phyloP scores from a whole-genome alignment of 2,888 invertebrate genomes.

The Ophonus ardosiacus region DNA sequence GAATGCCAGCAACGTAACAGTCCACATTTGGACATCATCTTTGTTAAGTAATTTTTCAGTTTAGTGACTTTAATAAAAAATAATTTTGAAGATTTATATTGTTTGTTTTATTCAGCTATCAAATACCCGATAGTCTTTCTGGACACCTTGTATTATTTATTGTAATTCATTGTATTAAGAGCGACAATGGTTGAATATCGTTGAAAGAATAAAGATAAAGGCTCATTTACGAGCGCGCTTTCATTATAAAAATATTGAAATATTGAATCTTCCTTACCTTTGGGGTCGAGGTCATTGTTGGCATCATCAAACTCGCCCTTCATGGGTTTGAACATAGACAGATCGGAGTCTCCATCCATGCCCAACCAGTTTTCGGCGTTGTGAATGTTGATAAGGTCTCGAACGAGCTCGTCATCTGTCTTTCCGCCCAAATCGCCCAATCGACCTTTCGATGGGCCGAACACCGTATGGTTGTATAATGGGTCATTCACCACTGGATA shows the following conservation, averaged over 20 bases:
- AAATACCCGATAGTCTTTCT: too few species aligned
- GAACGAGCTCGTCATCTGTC: constrained; percentile 91
- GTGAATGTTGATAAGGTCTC: constrained; percentile 93
- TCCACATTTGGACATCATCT: too few species aligned
- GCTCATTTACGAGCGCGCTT: too few species aligned
- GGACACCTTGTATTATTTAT: too few species aligned
- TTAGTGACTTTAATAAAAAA: too few species aligned
- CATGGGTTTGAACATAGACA: constrained; percentile 87
- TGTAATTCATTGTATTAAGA: too few species aligned
- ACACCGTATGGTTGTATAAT: constrained; percentile 96
- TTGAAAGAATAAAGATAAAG: constrained; percentile 26
- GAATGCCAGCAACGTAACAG: too few species aligned
- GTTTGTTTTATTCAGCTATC: too few species aligned
- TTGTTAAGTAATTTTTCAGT: too few species aligned
- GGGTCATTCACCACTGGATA: constrained; percentile 99
- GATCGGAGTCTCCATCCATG: constrained; percentile 91
- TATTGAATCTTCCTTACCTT: constrained; percentile 72
- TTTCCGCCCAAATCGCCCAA: constrained; percentile 93
- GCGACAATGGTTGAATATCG: constrained; percentile 75
- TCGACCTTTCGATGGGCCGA: constrained; percentile 95
- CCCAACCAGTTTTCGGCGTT: constrained; percentile 97
- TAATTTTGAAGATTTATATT: too few species aligned
- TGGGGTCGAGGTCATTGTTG: constrained; percentile 73
- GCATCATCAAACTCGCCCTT: constrained; percentile 82
- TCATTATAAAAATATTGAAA: too few species aligned